Percentiles rank a stretch among this genome's conserved stretches.
phyloP scores from a whole-genome alignment of 2,888 invertebrate genomes.

The Prosopocoilus inquinatus region DNA sequence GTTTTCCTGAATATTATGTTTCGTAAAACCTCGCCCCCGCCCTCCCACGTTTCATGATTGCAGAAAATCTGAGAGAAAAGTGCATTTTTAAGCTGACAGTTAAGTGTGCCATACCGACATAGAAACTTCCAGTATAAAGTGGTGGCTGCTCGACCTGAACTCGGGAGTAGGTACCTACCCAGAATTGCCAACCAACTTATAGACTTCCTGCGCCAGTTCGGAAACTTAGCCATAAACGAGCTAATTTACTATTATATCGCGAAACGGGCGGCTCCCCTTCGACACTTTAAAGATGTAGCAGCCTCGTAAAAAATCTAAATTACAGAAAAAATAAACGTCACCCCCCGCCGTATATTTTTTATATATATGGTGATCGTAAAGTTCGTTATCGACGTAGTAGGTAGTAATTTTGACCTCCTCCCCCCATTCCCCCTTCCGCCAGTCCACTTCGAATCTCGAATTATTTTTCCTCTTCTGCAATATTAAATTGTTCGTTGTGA shows the following conservation, averaged over 20 bases:
- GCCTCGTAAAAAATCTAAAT: constrained; percentile 15
- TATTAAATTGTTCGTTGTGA: too few species aligned
- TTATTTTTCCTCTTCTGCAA: too few species aligned
- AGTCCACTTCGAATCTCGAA: too few species aligned
- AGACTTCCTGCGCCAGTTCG: not conserved
- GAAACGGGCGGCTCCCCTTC: not conserved
- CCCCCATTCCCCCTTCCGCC: too few species aligned
- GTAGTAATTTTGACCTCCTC: too few species aligned
- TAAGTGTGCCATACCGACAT: not conserved
- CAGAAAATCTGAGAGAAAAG: too few species aligned
- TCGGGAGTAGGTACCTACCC: not conserved
- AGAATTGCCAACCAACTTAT: constrained; percentile 3
- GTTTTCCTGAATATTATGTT: too few species aligned
- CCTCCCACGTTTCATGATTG: too few species aligned
- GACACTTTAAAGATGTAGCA: not conserved
- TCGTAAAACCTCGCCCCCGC: too few species aligned
- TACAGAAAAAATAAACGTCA: constrained; percentile 14
- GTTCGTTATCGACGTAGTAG: too few species aligned
- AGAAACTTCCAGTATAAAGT: not conserved
- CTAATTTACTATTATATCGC: constrained; percentile 13
- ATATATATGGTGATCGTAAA: constrained; percentile 6
- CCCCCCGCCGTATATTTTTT: constrained; percentile 8
- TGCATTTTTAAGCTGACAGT: not conserved
- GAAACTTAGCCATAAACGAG: constrained; percentile 13
- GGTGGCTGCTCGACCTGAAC: too few species aligned